Evolutionary conservation across 2,888 invertebrate genomes (phyloP), one percentile per base, ranked within the genome.

Genomic region (Leptopilina drosophilae): DNA sequence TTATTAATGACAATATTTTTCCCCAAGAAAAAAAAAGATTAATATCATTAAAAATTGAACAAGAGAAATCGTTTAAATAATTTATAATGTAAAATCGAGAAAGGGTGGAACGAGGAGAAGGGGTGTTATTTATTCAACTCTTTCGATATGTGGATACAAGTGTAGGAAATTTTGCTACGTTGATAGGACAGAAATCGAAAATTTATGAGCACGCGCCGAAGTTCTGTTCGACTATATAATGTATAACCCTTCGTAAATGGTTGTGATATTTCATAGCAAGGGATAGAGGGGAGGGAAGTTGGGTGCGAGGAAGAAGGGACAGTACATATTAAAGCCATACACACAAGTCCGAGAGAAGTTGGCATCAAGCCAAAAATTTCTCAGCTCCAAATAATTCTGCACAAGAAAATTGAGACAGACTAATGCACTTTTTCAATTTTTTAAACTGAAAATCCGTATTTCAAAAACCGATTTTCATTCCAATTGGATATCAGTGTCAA

Each of bases 201-300:
- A 73, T 73, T 73, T 73, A 73, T 56, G 73, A 73, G 73, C 53
- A 73, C 56, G 33, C 33, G 73, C 56, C 40, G 73, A 33, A 73
- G 73, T 73, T 73, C 33, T 53, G 73, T 33, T 33, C 56, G 73
- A 26, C 73, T 73, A 73, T 73, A 56, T 73, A 73, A 73, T 73
- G 56, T 73, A 73, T 73, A 73, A 73, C 73, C 73, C 73, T 73
- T 73, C 73, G 56, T 73, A 73, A 73, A 73, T 73, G 73, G 73
- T 53, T 73, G 73, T 73, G 53, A 73, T 73, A 73, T 73, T 73
- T 73, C 73, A 73, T 73, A 14, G 69, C 7, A 9, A 9, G 9
- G 46, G 46, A 9, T 9, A 46, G 9, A 6, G 49, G 12, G 49
- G 12, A 1, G 49, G 20, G 20, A 1, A 20, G 20, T 0, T 20